Evolutionary conservation across 2,113 vertebrate species (phyloP).

Genomic region (Ardeotis arabs): DNA sequence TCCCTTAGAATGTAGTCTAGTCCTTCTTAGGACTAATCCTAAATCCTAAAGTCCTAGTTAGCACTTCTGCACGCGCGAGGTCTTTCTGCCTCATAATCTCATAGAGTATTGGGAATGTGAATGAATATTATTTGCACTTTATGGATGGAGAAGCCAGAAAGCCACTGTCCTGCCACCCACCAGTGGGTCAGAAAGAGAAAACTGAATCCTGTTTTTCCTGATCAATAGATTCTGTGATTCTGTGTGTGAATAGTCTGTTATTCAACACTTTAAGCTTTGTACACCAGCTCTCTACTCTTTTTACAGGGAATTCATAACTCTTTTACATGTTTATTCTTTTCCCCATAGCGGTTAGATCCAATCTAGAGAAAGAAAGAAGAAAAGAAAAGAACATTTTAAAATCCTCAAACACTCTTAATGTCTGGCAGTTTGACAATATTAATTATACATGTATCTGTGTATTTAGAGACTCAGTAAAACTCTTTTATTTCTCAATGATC

Average conservation of each 20-base stretch:
- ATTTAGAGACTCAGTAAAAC: background rate
- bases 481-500: background rate
- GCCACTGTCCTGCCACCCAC: background rate
- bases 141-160: background rate
- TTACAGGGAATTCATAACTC: background rate
- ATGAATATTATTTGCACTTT: background rate
- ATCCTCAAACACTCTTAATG: background rate
- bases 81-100: background rate
- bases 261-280: background rate
- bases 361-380: background rate
- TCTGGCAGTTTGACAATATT: background rate
- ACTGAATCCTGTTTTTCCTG: background rate
- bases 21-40: too few species aligned
- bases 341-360: background rate
- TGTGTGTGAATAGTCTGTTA: background rate
- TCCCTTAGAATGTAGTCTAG: background rate
- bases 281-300: background rate
- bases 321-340: background rate
- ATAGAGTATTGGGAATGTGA: background rate
- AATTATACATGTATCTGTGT: constrained; percentile 31
- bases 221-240: background rate
- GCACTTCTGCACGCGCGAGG: rapidly evolving
- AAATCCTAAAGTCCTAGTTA: background rate
- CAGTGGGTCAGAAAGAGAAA: background rate
- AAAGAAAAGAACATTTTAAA: background rate